phyloP scores from a whole-genome alignment of 2,888 invertebrate species.

The Stenodema calcarata region DNA sequence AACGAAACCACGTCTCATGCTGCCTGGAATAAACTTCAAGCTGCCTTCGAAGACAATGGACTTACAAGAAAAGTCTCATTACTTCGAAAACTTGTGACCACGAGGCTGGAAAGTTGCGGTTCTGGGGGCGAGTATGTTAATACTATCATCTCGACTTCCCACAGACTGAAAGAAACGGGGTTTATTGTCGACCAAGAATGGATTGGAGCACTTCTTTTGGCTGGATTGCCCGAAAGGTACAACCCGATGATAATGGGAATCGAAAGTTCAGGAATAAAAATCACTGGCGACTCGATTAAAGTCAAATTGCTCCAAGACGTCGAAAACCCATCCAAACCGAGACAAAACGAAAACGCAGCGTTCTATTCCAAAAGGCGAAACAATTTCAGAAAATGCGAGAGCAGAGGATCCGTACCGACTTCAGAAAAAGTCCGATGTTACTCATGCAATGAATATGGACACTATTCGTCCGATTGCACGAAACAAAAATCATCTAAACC shows the following conservation, averaged over 20 bases:
- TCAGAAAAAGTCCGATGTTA: no score
- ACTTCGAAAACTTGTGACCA: conserved; percentile 12
- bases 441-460: no score
- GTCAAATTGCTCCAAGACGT: conserved; percentile 45
- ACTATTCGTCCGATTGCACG: no score
- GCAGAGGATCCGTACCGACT: no score
- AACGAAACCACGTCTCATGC: not conserved
- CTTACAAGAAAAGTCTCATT: conserved; percentile 33
- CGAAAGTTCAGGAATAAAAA: conserved; percentile 29
- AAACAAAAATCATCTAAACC: no score
- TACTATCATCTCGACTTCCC: conserved; percentile 35
- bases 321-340: not conserved
- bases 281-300: conserved; percentile 13
- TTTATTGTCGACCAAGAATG: conserved; percentile 33
- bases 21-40: conserved; percentile 22
- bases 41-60: conserved; percentile 37
- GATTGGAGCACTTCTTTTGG: conserved; percentile 33
- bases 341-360: no score
- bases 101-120: not conserved
- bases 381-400: no score
- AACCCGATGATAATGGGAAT: conserved; percentile 35
- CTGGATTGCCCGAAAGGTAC: conserved; percentile 39
- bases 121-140: conserved; percentile 30
- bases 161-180: conserved; percentile 19
- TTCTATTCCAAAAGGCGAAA: no score